Conservation (phyloP, 1,140 invertebrate genomes). For the Brachionus paranguensis region DNA sequence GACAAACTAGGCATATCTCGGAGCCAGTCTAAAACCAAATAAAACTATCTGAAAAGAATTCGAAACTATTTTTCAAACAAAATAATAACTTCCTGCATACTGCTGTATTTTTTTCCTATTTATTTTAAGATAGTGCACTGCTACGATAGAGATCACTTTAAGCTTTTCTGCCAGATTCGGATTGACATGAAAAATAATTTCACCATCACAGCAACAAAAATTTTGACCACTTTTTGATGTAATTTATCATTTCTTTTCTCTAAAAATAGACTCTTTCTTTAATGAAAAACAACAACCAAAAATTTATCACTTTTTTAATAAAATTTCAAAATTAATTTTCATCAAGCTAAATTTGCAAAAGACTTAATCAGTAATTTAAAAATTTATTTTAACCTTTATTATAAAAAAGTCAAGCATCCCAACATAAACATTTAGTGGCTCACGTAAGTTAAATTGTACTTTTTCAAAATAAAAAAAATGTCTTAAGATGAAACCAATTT, state of each 20-base stretch:
- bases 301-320: no score
- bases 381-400: background rate
- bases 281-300: no score
- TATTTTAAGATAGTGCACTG: background rate
- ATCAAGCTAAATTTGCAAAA: background rate
- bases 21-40: no score
- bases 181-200: background rate
- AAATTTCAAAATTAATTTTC: no score
- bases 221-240: no score
- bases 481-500: background rate
- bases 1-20: no score
- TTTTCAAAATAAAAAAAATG: background rate
- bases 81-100: background rate
- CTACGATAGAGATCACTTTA: background rate
- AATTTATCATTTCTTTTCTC: no score
- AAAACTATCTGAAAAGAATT: background rate
- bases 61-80: background rate
- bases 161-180: background rate
- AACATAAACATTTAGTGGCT: background rate
- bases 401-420: background rate
- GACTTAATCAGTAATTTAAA: background rate
- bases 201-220: background rate
- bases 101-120: background rate
- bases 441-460: background rate
- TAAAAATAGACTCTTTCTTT: no score